Evolutionary conservation across 2,888 invertebrate genomes (phyloP), one percentile per base, ranked within the genome.

Genomic region (Mythimna vitellina): DNA sequence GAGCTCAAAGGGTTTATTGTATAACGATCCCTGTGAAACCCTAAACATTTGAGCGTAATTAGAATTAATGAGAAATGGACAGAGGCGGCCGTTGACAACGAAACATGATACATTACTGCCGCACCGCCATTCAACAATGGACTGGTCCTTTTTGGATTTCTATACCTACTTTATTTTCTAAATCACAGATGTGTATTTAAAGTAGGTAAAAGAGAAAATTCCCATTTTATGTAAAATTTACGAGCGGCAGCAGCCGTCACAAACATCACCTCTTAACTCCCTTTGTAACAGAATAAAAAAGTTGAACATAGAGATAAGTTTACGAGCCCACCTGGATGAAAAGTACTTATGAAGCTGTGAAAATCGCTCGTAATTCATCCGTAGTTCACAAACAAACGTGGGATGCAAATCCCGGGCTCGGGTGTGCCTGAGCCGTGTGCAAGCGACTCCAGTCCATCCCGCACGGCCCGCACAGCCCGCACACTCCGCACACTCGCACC

Each of bases 61-160:
- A 92, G 89, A 91, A 92, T 92, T 93, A 93, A 93, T 91, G 92
- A 94, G 92, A 92, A 93, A 90, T 90, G 89, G 89, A 89, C 92
- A 89, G 89, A 90, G 89, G 87, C 90, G 89, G 86, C 86, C 91
- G 89, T 92, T 93, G 93, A 91, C 91, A 89, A 86, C 84, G 93
- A 89, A 93, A 94, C 86, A 84, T 87, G 92, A 94, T 92, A 91
- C 83, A 76, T 78, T 78, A 70, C 76, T 76, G 83, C 82, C 74
- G 80, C 81, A 83, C 86, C 85, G 84, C 83, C 82, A 82, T 81
- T 83, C 72, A 84, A 84, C 74, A 81, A 75, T 65, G 75, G 65
- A 53, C 49, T 57, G 65, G 51, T 61, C 17, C 71, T 78, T 81
- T 78, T 65, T 70, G n/a, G 46, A 65, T 51, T 49, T 32, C 61